phyloP scores from a whole-genome alignment of 2,113 vertebrate species.

The Calidris pygmaea region DNA sequence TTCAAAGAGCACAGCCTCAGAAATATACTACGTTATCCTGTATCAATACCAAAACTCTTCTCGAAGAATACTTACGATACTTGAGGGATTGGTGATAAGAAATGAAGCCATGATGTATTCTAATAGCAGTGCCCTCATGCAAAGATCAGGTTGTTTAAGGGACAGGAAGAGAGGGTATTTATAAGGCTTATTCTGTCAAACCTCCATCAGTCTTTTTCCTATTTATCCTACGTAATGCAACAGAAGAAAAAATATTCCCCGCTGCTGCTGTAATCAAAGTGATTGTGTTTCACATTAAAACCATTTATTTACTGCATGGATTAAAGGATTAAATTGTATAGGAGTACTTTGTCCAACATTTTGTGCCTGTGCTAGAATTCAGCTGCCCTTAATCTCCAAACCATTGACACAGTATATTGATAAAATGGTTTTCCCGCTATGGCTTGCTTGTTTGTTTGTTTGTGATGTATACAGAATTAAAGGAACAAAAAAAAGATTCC shows the following conservation, averaged over 20 bases:
- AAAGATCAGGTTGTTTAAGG: neutral
- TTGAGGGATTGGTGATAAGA: neutral
- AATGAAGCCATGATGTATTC: neutral
- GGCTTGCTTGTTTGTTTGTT: neutral
- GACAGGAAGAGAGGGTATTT: neutral
- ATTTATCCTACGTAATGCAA: neutral
- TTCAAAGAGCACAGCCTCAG: neutral
- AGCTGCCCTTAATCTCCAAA: slow-evolving; percentile 21
- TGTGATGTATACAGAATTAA: neutral
- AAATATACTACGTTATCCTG: neutral
- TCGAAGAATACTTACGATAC: neutral
- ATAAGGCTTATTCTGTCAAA: neutral
- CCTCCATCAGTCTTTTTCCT: neutral
- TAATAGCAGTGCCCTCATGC: neutral
- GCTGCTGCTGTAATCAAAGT: neutral
- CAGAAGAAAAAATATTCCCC: neutral
- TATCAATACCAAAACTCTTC: neutral
- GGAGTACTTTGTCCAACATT: neutral
- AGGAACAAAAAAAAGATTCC: neutral
- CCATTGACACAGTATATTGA: slow-evolving; percentile 2
- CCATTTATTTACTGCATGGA: slow-evolving; percentile 25
- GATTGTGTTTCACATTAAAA: slow-evolving; percentile 20
- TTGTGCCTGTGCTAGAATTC: neutral
- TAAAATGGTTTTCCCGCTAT: neutral
- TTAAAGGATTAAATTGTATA: slow-evolving; percentile 35